A percentile compares a stretch with the other conserved stretches of the same genome.
Evolutionary conservation across 1,140 invertebrate genomes (phyloP).

Genomic region (Bombus soroeensis): DNA sequence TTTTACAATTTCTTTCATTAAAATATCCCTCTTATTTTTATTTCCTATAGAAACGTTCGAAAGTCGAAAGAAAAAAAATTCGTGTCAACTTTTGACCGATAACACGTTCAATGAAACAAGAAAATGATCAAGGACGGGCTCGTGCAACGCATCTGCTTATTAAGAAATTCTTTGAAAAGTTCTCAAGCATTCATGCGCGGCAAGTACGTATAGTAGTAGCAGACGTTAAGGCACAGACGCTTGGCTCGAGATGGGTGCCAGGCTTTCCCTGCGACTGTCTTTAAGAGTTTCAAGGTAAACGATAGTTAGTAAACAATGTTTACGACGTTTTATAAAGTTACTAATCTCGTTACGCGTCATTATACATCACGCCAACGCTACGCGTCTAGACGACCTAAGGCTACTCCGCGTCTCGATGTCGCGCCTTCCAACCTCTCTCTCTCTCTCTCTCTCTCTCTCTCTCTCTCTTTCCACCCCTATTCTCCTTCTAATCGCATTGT

Average conservation of each 20-base stretch:
- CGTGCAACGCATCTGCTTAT: background rate
- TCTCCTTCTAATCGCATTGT: constrained; percentile 61
- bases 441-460: background rate
- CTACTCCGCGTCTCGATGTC: constrained; percentile 33
- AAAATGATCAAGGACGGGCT: background rate
- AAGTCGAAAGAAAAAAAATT: background rate
- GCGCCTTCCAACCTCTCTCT: constrained; percentile 5
- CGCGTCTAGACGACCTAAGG: constrained; percentile 47
- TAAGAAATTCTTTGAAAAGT: constrained; percentile 23
- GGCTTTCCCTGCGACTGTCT: background rate
- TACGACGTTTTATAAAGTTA: constrained; percentile 36
- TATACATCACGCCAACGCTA: constrained; percentile 31
- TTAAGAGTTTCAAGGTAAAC: constrained; percentile 33
- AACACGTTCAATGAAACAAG: background rate
- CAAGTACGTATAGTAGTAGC: background rate
- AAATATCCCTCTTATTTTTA: no score
- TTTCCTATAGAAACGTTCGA: background rate
- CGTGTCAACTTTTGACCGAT: background rate
- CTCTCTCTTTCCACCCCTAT: background rate
- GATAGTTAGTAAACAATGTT: constrained; percentile 38
- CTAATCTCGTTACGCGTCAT: constrained; percentile 42
- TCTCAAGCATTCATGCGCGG: constrained; percentile 10
- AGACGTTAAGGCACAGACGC: background rate
- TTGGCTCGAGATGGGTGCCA: background rate
- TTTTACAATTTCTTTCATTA: no score